Evolutionary conservation across 2,113 vertebrate genomes (phyloP).

Genomic region (sheep (Ovis aries)): ARS-UI_Ramb_v3.0 NC_056054.1:56713001-56713500

Average conservation of each 20-base stretch:
- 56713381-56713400: neutral
- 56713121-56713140: neutral
- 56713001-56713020: fast-evolving
- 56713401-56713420: neutral
- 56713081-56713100: neutral
- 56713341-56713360: neutral
- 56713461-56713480: neutral
- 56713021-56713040: neutral
- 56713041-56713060: neutral
- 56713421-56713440: neutral
- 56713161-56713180: neutral
- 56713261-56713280: neutral
- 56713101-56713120: neutral
- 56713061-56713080: neutral
- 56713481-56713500: neutral
- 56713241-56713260: neutral
- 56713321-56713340: neutral
- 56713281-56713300: neutral
- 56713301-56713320: neutral
- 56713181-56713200: neutral
- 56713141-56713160: neutral
- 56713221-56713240: neutral
- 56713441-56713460: neutral
- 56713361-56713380: neutral
- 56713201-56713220: neutral